phyloP scores from a whole-genome alignment of 2,888 invertebrate species.

The Eudemis profundana region DNA sequence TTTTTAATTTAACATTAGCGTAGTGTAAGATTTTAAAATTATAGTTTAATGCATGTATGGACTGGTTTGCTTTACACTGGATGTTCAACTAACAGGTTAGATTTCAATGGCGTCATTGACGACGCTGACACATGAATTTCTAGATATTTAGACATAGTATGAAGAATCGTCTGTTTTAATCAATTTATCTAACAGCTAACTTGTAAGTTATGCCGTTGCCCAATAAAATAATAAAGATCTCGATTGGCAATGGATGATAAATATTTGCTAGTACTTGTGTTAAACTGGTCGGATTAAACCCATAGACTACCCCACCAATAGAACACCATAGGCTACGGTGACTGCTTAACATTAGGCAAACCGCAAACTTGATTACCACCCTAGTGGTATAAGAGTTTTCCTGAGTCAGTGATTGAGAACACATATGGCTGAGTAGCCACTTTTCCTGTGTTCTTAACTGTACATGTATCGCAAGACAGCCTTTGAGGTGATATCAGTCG shows the following conservation, averaged over 20 bases:
- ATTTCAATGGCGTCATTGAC: neutral
- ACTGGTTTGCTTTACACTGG: conserved; percentile 26
- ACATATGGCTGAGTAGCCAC: no score
- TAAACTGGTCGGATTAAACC: conserved; percentile 2
- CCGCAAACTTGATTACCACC: no score
- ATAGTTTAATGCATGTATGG: neutral
- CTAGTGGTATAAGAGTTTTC: no score
- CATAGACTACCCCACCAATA: conserved; percentile 50
- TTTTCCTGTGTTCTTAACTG: no score
- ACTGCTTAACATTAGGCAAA: no score
- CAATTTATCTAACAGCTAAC: conserved; percentile 1
- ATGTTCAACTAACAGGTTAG: neutral
- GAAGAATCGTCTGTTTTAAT: neutral
- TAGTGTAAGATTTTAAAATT: no score
- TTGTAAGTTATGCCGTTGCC: conserved; percentile 4
- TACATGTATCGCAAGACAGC: no score
- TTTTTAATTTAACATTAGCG: no score
- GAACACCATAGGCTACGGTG: no score
- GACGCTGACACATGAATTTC: no score
- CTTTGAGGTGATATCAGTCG: no score
- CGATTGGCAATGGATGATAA: conserved; percentile 18
- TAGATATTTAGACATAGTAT: neutral
- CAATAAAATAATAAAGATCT: conserved; percentile 24
- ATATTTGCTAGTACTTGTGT: conserved; percentile 2
- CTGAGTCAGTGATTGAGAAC: no score